Base-by-base conservation (phyloP, 2,113 vertebrate species). In the Podarcis muralis region DNA sequence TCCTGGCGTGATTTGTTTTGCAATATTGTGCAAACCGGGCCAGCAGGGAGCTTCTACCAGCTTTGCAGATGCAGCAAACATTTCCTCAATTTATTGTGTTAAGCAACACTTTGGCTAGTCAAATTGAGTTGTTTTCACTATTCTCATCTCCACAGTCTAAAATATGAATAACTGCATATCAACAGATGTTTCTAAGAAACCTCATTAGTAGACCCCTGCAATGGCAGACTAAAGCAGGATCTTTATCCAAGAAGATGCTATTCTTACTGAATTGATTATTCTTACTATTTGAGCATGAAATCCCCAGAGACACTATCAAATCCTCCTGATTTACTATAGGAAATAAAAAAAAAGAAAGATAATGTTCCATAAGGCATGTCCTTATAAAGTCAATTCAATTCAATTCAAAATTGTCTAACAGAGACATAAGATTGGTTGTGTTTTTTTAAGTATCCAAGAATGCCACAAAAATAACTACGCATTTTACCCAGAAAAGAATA, bases 341-440 rank as follows among this genome's bases (percentile, higher is more conserved):
- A 94, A 95, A 7, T 92, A 89, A 90, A 87, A 95, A 94, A 93
- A 90, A 96, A 96, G 94, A 53, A 53, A 53, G 48, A 53, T 53
- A 53, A 53, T 53, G 48, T 53, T 53, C 48, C 48, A 53, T 53
- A 94, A 96, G 93, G 86, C 78, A 95, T 96, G 92, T 84, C 95
- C 95, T 95, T 96, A 95, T 95, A 96, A 96, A 95, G 95, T 94
- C 94, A 96, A 66, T 1, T 93, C 95, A 93, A 96, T 94, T 93
- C 94, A 95, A 94, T 95, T 92, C 94, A 95, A 94, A 89, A 88
- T 89, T 62, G 59, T 62, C 59, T 62, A 18, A 62, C 59, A 62
- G 59, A 92, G 91, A 94, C 90, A 93, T 92, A 92, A 93, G 35
- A 86, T 93, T 87, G 92, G 87, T 82, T 48, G 43, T 1, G 1